phyloP scores from a whole-genome alignment of 2,113 vertebrate genomes.

The Beaufortia kweichowensis region DNA sequence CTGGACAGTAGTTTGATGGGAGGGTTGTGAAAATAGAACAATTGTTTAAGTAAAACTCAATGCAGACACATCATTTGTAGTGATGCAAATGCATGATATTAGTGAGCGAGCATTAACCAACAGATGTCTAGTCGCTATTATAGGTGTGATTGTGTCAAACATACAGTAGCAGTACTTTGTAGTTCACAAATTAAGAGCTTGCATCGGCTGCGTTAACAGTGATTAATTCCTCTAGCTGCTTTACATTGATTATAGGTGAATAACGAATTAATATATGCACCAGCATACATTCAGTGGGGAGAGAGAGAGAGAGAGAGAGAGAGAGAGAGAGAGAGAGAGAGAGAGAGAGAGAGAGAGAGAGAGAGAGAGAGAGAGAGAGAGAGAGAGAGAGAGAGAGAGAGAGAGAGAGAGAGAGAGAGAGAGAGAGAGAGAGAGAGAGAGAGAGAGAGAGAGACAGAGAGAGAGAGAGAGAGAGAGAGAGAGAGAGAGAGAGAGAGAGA shows the following conservation, averaged over 20 bases:
- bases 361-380: no score
- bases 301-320: background rate
- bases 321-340: background rate
- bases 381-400: background rate
- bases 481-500: background rate
- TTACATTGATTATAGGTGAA: slow-evolving; percentile 47
- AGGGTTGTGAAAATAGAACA: no score
- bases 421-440: slow-evolving; percentile 1
- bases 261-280: slow-evolving; percentile 42
- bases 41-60: background rate
- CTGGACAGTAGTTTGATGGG: background rate
- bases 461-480: background rate
- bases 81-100: background rate
- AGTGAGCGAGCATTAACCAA: slow-evolving; percentile 17
- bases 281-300: slow-evolving; percentile 13
- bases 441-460: background rate
- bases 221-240: slow-evolving; percentile 51
- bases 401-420: background rate
- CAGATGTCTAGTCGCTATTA: slow-evolving; percentile 4
- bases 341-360: no score
- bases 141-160: slow-evolving; percentile 14
- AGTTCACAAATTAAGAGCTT: slow-evolving; percentile 43
- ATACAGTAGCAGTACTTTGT: slow-evolving; percentile 31
- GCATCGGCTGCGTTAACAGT: slow-evolving; percentile 49
- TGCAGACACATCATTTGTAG: no score